Percentiles rank a stretch among this genome's conserved stretches.
Evolutionary conservation across 1,140 invertebrate species (phyloP).

Genomic region (Cotesia chilonis): DNA sequence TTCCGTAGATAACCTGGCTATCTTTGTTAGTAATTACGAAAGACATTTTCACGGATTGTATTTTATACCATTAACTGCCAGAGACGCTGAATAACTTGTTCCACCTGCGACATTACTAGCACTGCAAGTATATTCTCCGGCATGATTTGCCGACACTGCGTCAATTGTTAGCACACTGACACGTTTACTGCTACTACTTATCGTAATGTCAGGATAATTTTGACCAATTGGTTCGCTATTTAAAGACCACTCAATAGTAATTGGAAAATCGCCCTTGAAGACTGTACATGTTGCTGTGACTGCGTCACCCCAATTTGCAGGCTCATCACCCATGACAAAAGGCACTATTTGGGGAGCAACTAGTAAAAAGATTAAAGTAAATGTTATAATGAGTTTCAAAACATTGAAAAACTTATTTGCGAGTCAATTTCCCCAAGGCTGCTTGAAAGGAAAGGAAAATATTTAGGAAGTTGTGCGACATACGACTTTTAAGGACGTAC

Average conservation of each 20-base stretch:
- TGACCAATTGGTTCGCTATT: conserved; percentile 51
- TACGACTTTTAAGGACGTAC: conserved; percentile 55
- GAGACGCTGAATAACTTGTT: conserved; percentile 69
- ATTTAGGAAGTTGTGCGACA: not conserved
- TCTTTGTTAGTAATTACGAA: not conserved
- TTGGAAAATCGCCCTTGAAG: conserved; percentile 73
- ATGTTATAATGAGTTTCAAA: conserved; percentile 5
- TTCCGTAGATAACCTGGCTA: conserved; percentile 17
- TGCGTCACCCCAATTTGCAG: conserved; percentile 75
- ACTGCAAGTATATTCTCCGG: conserved; percentile 77
- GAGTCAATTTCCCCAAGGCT: conserved; percentile 24
- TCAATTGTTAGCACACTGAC: conserved; percentile 70
- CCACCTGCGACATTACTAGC: conserved; percentile 78
- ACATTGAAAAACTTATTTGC: not conserved
- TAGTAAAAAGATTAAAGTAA: conserved; percentile 47
- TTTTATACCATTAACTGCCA: conserved; percentile 75
- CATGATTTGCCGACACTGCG: conserved; percentile 72
- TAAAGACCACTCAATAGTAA: conserved; percentile 70
- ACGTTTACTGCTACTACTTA: conserved; percentile 64
- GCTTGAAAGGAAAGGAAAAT: conserved; percentile 12
- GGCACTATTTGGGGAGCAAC: conserved; percentile 76
- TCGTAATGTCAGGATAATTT: conserved; percentile 42
- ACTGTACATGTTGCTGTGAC: conserved; percentile 76
- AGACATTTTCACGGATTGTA: not conserved
- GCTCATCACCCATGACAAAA: conserved; percentile 75